Evolutionary conservation across 2,113 vertebrate genomes (phyloP).

Genomic region (Dasypus novemcinctus): DNA sequence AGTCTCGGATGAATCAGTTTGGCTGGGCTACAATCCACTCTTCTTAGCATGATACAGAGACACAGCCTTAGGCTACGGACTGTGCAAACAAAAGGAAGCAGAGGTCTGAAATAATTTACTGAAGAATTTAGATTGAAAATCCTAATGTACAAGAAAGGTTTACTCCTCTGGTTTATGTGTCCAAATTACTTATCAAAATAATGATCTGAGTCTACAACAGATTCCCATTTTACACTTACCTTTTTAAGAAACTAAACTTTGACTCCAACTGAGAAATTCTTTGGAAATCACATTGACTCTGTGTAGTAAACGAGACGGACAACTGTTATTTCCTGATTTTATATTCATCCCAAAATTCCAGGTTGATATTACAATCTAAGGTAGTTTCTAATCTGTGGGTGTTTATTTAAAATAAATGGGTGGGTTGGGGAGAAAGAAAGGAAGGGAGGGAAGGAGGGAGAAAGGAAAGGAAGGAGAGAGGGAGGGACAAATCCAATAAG

Average conservation of each 20-base stretch:
- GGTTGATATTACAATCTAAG: neutral
- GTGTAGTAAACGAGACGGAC: neutral
- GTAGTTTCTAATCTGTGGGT: neutral
- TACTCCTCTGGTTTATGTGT: neutral
- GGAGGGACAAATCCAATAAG: neutral
- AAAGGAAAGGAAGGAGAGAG: neutral
- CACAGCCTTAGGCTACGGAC: neutral
- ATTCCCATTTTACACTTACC: constrained; percentile 21
- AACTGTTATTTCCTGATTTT: neutral
- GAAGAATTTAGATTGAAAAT: neutral
- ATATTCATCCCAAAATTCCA: neutral
- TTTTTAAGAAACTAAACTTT: constrained; percentile 14
- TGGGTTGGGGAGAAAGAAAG: neutral
- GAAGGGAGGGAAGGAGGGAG: neutral
- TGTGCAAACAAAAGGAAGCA: neutral
- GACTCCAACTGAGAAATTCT: neutral
- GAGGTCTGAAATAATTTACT: constrained; percentile 5
- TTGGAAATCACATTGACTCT: neutral
- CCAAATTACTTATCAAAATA: neutral
- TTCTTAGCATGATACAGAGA: neutral
- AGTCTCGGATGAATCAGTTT: neutral
- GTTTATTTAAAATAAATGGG: neutral
- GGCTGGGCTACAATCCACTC: neutral
- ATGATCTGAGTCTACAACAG: neutral
- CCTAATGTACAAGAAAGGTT: neutral